Percentiles rank a stretch among this genome's conserved stretches.
phyloP scores from a whole-genome alignment of 2,113 vertebrate species.

The Gadus chalcogrammus region DNA sequence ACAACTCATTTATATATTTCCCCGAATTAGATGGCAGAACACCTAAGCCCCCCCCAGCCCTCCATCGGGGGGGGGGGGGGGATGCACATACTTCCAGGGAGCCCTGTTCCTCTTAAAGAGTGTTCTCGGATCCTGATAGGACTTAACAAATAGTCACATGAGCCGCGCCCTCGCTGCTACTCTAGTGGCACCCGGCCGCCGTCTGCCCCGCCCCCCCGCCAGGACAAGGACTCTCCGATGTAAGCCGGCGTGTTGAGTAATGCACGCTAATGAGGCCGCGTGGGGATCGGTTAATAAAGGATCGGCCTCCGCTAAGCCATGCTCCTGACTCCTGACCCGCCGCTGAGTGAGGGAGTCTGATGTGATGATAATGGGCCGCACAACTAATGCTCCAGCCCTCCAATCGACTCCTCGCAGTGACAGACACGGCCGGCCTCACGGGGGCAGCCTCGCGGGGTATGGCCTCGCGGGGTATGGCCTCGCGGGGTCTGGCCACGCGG shows the following conservation, averaged over 20 bases:
- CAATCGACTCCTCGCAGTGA: too few species aligned
- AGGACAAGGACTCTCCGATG: constrained; percentile 25
- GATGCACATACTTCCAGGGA: constrained; percentile 54
- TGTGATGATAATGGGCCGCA: constrained; percentile 9
- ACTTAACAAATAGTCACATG: constrained; percentile 79
- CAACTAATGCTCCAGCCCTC: too few species aligned
- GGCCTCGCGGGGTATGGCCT: too few species aligned
- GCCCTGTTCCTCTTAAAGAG: constrained; percentile 56
- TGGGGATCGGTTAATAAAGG: constrained; percentile 52
- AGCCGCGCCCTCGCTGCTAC: constrained; percentile 57
- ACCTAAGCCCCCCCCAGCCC: constrained; percentile 29
- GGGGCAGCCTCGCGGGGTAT: too few species aligned
- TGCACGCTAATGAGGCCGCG: constrained; percentile 65
- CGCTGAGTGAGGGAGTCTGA: not conserved
- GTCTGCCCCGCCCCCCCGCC: constrained; percentile 21
- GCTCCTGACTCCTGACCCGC: constrained; percentile 36
- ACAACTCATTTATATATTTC: constrained; percentile 72
- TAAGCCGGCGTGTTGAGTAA: constrained; percentile 53
- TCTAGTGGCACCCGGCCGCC: constrained; percentile 52
- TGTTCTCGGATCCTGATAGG: constrained; percentile 71
- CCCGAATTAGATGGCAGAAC: constrained; percentile 65
- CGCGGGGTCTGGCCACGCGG: too few species aligned
- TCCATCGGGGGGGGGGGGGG: constrained; percentile 27
- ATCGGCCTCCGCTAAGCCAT: constrained; percentile 53
- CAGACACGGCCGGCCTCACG: too few species aligned